Evolutionary conservation across 2,888 invertebrate genomes (phyloP), one percentile per base, ranked within the genome.

Genomic region (Drosophila anomelani): DNA sequence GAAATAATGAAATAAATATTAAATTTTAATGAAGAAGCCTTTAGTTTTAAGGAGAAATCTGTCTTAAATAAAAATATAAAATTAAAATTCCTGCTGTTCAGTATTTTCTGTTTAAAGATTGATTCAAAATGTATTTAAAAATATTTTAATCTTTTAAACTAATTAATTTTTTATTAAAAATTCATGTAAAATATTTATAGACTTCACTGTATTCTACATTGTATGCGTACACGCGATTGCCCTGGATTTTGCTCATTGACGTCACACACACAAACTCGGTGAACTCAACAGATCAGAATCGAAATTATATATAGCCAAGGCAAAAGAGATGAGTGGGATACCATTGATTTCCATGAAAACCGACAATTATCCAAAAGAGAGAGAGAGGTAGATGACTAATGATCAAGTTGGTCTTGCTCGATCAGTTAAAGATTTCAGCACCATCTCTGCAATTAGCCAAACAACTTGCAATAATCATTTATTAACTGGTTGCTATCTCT

Each of bases 161-260:
- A 5, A 2, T 9, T 9, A 23, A n/a, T 47, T n/a, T 29, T n/a
- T 1, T 2, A 10, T n/a, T 8, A 29, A n/a, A 1, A 26, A 5
- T 4, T 13, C 4, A 34, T 4, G 0, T 20, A 13, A 4, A 17
- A 15, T 17, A 51, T 34, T 4, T 15, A 1, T 1, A 51, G 9
- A 0, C 20, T 34, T 34, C 20, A 51, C 51, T 51, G 51, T 51
- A 20, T 5, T 15, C 34, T 51, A 51, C 51, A 51, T 51, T 34
- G 73, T 75, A 54, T 69, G 73, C 55, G 84, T 78, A 62, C 75
- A 73, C 59, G 75, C 76, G 79, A 78, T 72, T 76, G 78, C 57
- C 70, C 85, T 85, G 85, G 85, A 87, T 84, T 66, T 79, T 74
- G 39, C 51, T 44, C 62, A 87, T 82, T 83, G 82, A 83, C 82